Evolutionary conservation across 2,113 vertebrate genomes (phyloP), one percentile per base, ranked within the genome.

Genomic region (Campylomormyrus numenius): DNA sequence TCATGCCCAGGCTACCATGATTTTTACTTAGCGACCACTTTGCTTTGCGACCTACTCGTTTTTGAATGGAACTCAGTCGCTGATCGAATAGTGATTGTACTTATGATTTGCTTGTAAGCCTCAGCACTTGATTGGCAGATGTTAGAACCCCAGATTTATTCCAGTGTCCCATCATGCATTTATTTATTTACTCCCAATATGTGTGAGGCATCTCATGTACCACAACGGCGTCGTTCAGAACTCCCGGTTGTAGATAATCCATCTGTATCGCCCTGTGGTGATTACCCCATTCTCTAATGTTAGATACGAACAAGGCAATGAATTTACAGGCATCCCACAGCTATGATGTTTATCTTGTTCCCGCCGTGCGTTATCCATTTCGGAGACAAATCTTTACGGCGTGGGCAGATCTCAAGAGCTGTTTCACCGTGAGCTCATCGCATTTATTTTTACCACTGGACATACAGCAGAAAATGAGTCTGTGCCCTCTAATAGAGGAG

Each of bases 251-350:
- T 91, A 91, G 85, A 93, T 90, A 50, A 95, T 96, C 92, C 31
- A 89, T 96, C 95, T 95, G 95, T 94, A 96, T 96, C 95, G 94
- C 91, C 92, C 94, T 92, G 91, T 88, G 91, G 94, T 92, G 93
- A 93, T 95, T 93, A 93, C 94, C 92, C 92, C 93, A 93, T 93
- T 94, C 92, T 56, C 92, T 94, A 95, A 95, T 93, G 93, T 92
- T 90, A 91, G 91, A 93, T 90, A 93, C 90, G 91, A 93, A 93
- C 89, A 91, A 91, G 91, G 93, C 94, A 93, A 93, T 94, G 91
- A 93, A 95, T 92, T 93, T 90, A 92, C 24, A 39, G 86, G 93
- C 92, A 93, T 94, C 93, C 88, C 85, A 91, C 92, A 87, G 88
- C 89, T 52, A 89, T 88, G 91, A 93, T 94, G 93, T 95, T 95